Base-by-base conservation (phyloP, 2,888 invertebrate genomes). In the Drosophila multiciliata region DNA sequence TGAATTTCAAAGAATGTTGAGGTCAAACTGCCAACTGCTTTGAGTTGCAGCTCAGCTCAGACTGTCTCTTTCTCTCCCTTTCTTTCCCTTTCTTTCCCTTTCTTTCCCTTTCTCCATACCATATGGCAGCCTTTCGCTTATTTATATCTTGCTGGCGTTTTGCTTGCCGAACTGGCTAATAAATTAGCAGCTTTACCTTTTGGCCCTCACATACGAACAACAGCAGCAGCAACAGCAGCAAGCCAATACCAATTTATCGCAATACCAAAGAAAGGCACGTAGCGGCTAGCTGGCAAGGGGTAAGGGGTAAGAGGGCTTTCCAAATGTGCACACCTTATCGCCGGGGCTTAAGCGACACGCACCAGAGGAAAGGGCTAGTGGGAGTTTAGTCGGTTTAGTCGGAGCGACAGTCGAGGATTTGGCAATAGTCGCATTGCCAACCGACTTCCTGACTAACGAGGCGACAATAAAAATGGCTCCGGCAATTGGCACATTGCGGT, bases 151-250 rank as follows among this genome's bases (percentile, higher is more conserved):
- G 49, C 74, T 73, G 70, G 66, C 73, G 65, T 80, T 84, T 84
- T 84, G 85, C 82, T 83, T 88, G 82, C 77, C 75, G 79, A 77
- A 80, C 65, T 64, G 65, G 71, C 82, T 79, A 90, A 91, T 91
- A 90, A 90, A 90, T 90, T 91, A 91, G 79, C 80, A 85, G 91
- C 85, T 91, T 91, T 89, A 84, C 83, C 89, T 89, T 89, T 78
- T 87, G 82, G 82, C 83, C 86, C 61, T 58, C 69, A 9, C 29
- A 45, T 17, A n/a, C 20, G 36, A 17, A 36, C 11, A 45, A 49
- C 49, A 38, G 36, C 4, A 29, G 38, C 38, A 55, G 6, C 26
- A 23, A n/a, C 29, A 55, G 7, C 38, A 71, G 80, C 71, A 76
- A 83, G 73, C 89, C 87, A 90, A 90, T 90, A 73, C 75, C 87